Conservation (phyloP, 2,797 vertebrate genomes). For the Molossus alvarezi region DNA sequence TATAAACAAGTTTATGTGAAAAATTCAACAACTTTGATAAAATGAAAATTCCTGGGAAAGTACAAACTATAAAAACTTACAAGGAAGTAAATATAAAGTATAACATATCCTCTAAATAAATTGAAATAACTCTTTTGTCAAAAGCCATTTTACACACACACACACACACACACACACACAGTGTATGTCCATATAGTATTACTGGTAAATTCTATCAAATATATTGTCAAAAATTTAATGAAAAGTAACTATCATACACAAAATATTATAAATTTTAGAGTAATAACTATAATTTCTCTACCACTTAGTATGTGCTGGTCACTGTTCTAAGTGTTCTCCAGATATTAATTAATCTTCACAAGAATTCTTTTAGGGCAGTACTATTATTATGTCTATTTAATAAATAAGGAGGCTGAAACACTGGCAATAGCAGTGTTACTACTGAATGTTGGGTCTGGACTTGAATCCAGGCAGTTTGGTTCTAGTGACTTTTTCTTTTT, state of each 20-base stretch:
- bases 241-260: neutral
- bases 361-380: neutral
- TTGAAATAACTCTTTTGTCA: neutral
- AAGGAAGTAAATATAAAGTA: neutral
- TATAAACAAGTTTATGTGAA: neutral
- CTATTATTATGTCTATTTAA: neutral
- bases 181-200: neutral
- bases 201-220: neutral
- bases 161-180: neutral
- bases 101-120: slow-evolving; percentile 10
- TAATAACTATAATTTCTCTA: neutral
- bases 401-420: neutral
- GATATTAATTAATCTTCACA: neutral
- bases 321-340: neutral
- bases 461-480: neutral
- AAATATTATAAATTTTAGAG: slow-evolving; percentile 15
- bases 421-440: neutral
- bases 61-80: neutral
- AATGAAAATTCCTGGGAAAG: neutral
- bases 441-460: neutral
- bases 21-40: neutral
- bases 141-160: neutral
- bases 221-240: neutral
- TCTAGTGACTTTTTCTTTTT: neutral
- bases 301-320: neutral